Conservation (phyloP, 2,797 vertebrate genomes). For the Linurgus olivaceus region DNA sequence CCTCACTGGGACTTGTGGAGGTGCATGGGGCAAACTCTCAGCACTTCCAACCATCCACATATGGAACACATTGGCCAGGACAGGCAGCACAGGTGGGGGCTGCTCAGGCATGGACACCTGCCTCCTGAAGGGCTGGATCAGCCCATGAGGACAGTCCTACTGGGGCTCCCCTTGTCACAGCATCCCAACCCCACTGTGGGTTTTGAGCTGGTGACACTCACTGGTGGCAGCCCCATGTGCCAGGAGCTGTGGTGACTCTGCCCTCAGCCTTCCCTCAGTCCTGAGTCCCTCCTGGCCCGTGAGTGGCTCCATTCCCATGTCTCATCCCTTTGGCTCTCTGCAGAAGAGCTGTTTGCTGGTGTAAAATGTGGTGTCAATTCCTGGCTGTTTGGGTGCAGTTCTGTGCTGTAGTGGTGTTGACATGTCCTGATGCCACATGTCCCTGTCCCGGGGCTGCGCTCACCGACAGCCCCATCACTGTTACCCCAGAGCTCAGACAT, state of each 20-base stretch:
- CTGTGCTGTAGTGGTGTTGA: neutral
- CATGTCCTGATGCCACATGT: neutral
- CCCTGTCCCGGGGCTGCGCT: neutral
- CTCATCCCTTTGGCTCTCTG: neutral
- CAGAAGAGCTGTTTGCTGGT: neutral
- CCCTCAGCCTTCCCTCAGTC: neutral
- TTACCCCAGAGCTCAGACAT: neutral
- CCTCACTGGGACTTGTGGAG: neutral
- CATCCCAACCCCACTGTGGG: neutral
- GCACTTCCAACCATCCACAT: neutral
- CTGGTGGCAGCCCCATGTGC: neutral
- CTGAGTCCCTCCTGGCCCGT: neutral
- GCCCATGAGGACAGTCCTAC: neutral
- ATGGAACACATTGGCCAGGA: neutral
- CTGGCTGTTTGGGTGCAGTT: neutral
- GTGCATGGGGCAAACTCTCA: neutral
- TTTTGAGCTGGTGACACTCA: neutral
- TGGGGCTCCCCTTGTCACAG: neutral
- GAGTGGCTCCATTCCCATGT: neutral
- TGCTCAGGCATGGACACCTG: fast-evolving
- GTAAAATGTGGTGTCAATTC: neutral
- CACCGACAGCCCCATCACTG: neutral
- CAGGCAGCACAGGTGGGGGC: neutral
- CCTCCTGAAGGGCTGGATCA: neutral
- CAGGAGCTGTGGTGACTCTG: neutral